Base-by-base conservation (phyloP, 1,140 invertebrate genomes). In the Dreissena polymorpha region DNA sequence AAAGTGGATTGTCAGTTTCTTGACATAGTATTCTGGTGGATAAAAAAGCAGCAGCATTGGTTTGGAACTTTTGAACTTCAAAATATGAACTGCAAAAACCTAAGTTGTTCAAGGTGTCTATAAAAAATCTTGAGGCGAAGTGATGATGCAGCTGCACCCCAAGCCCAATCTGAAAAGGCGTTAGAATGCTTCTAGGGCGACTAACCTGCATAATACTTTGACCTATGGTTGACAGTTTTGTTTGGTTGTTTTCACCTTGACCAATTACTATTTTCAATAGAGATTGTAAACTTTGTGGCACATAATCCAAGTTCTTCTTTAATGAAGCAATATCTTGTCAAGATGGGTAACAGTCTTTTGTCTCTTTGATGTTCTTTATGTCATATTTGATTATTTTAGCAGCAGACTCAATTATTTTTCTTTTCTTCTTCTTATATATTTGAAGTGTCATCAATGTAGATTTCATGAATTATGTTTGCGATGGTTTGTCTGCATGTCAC, bases 91-190 rank as follows among this genome's bases (percentile, higher is more conserved):
- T 74, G 25, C 71, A 84, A 76, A 86, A 86, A 50, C 88, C 85
- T 23, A 79, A 73, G 25, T 50, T 85, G 60, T 87, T 50, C 7
- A 88, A 70, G 10, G 70, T 79, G 69, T 90, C 87, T 16, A 89
- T 83, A 10, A 86, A 68, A 39, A 86, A 86, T 50, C n/a, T 84
- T 8, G 85, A 89, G 29, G 67, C 85, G 85, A 86, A 89, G 23
- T 83, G 86, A 39, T 87, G 87, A 63, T 90, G 85, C 12, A 88
- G 16, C 65, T 90, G 86, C 6, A 90, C 74, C 18, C 80, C 86
- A n/a, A 90, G 73, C 13, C 86, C 87, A 6, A 90, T 60, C 21
- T 89, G 89, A 21, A 90, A 60, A 18, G 76, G 81, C 55, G 84
- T 70, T 7, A 89, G 49, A 14, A 88, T 16, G 16, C 55, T 65